Conservation (phyloP, 2,888 invertebrate species). For the Amiota minor region DNA sequence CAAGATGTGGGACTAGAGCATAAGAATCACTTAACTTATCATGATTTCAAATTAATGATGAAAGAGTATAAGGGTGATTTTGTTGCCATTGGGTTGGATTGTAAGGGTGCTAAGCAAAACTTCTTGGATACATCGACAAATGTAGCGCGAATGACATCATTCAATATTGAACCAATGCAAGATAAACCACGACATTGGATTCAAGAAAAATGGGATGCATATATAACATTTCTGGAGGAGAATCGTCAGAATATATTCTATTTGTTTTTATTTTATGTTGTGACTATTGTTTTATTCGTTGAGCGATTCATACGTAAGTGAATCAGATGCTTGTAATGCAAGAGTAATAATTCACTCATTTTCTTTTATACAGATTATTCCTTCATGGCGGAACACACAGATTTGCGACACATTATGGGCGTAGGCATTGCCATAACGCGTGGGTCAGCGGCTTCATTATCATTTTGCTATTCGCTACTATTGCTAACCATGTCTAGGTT, state of each 20-base stretch:
- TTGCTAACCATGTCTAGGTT: slow-evolving; percentile 90
- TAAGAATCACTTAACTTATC: slow-evolving; percentile 91
- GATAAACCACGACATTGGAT: slow-evolving; percentile 82
- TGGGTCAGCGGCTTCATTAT: slow-evolving; percentile 94
- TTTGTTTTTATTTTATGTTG: slow-evolving; percentile 94
- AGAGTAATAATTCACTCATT: neutral
- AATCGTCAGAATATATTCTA: slow-evolving; percentile 97
- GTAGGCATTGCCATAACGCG: slow-evolving; percentile 96
- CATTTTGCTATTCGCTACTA: slow-evolving; percentile 93
- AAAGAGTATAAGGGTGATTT: slow-evolving; percentile 96
- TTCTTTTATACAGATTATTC: slow-evolving; percentile 83
- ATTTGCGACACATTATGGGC: slow-evolving; percentile 96
- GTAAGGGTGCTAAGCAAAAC: slow-evolving; percentile 95
- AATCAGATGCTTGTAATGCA: neutral
- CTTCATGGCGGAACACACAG: slow-evolving; percentile 96
- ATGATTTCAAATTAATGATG: slow-evolving; percentile 96
- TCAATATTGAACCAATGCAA: slow-evolving; percentile 88
- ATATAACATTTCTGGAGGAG: slow-evolving; percentile 94
- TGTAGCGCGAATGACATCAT: slow-evolving; percentile 95
- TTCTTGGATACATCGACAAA: slow-evolving; percentile 95
- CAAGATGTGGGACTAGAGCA: slow-evolving; percentile 91
- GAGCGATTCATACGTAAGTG: slow-evolving; percentile 92
- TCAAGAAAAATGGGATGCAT: slow-evolving; percentile 86
- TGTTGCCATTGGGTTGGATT: slow-evolving; percentile 93
- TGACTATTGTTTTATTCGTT: slow-evolving; percentile 93